Evolutionary conservation across 1,140 invertebrate species (phyloP).

Genomic region (Sarcophaga peregrina): DNA sequence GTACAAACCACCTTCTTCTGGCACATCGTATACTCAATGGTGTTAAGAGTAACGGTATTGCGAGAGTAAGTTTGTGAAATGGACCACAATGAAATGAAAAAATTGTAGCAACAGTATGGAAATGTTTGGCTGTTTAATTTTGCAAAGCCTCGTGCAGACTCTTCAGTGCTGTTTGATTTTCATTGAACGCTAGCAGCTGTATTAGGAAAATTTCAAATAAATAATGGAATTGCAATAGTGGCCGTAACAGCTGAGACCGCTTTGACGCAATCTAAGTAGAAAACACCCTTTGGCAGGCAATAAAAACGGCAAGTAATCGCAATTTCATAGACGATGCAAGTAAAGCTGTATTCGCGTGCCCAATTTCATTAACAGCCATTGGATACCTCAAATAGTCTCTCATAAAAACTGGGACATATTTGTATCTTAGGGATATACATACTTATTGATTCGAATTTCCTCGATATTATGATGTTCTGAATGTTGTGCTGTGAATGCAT

Average conservation of each 20-base stretch:
- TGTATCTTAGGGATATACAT: too few species aligned
- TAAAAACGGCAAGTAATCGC: neutral
- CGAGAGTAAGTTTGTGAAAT: constrained; percentile 26
- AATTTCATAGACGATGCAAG: neutral
- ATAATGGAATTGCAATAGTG: constrained; percentile 19
- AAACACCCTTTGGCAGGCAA: constrained; percentile 29
- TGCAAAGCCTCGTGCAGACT: constrained; percentile 30
- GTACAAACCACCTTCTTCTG: neutral
- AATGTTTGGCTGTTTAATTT: constrained; percentile 25
- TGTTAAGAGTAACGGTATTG: constrained; percentile 30
- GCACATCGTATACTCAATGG: neutral
- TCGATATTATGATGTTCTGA: too few species aligned
- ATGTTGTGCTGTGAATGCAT: too few species aligned
- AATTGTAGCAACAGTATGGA: neutral
- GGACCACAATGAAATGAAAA: constrained; percentile 22
- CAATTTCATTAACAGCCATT: constrained; percentile 18
- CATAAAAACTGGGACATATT: too few species aligned
- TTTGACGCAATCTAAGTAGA: constrained; percentile 32
- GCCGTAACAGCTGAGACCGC: neutral
- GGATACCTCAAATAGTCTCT: too few species aligned
- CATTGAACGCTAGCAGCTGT: constrained; percentile 29
- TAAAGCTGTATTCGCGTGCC: constrained; percentile 31
- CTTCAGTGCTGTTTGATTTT: constrained; percentile 14
- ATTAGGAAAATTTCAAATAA: constrained; percentile 34
- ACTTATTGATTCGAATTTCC: too few species aligned